Base-by-base conservation (phyloP, 2,797 vertebrate species). In the Tangara arthus region DNA sequence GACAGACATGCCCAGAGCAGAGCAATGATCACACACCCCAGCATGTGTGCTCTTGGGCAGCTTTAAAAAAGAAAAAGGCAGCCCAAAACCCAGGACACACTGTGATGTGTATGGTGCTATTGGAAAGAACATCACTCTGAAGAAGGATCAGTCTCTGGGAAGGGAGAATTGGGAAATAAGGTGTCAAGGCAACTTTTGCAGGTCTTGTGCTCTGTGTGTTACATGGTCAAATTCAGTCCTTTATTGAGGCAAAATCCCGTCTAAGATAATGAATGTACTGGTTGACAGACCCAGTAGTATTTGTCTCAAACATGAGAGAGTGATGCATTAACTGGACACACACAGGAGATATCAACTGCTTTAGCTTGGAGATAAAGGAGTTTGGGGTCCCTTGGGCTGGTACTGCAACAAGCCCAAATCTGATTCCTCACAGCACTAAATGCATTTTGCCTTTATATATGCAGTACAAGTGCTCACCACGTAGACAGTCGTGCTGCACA, bases 401-500 rank as follows among this genome's bases (percentile, higher is more conserved):
- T 22, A 2, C 23, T 76, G 49, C 39, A 69, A 83, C 65, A 78
- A 89, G 39, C 24, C 37, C 66, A 77, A 64, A 93, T 30, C 35
- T 32, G 87, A 76, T 83, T 86, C 56, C 70, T 86, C 16, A 0
- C 13, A 41, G 32, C 64, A 56, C 23, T 26, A 44, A 75, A 47
- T 7, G 11, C 18, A 16, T 59, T 76, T 78, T 46, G 2, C 20
- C 61, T 42, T 75, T 21, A 6, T 24, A 1, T 6, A 11, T 17
- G 42, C 46, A 39, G 16, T 14, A 1, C 8, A 18, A 47, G 37
- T 5, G 34, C 70, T 68, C 23, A 26, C 16, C 21, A 32, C 41
- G 2, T 2, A 18, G 52, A 23, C 42, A 26, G 16, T 0, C 0
- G 0, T 8, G 35, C 37, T 35, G 68, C 32, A 41, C 27, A 1